Conservation (phyloP, 2,888 invertebrate genomes). For the Trachelus tabidus region DNA sequence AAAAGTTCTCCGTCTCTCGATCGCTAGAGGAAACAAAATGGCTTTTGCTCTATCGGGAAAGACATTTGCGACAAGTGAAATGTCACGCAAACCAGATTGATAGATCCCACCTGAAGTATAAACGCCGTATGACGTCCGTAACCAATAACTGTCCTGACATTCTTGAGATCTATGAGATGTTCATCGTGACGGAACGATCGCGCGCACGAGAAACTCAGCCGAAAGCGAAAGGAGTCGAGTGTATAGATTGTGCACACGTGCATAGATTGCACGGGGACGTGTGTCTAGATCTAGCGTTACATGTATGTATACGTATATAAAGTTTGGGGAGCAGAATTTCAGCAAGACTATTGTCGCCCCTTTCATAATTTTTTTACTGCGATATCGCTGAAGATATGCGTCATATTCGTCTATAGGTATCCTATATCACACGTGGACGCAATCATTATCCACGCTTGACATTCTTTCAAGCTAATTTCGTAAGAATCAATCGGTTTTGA, state of each 20-base stretch:
- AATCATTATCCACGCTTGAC: neutral
- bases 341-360: neutral
- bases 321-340: neutral
- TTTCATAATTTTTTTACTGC: neutral
- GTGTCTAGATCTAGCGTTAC: neutral
- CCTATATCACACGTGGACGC: neutral
- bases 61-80: neutral
- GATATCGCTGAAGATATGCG: neutral
- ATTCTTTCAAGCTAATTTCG: neutral
- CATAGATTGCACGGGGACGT: neutral
- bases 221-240: neutral
- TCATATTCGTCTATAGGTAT: neutral
- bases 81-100: neutral
- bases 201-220: neutral
- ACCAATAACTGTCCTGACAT: neutral
- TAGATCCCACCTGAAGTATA: neutral
- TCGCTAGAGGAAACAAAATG: neutral
- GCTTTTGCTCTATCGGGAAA: neutral
- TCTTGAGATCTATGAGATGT: neutral
- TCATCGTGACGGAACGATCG: neutral
- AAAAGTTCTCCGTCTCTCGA: neutral
- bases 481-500: neutral
- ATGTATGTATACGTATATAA: neutral
- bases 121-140: neutral
- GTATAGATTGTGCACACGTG: neutral